Evolutionary conservation across 2,888 invertebrate genomes (phyloP), one percentile per base, ranked within the genome.

Genomic region (Zeuzera pyrina): DNA sequence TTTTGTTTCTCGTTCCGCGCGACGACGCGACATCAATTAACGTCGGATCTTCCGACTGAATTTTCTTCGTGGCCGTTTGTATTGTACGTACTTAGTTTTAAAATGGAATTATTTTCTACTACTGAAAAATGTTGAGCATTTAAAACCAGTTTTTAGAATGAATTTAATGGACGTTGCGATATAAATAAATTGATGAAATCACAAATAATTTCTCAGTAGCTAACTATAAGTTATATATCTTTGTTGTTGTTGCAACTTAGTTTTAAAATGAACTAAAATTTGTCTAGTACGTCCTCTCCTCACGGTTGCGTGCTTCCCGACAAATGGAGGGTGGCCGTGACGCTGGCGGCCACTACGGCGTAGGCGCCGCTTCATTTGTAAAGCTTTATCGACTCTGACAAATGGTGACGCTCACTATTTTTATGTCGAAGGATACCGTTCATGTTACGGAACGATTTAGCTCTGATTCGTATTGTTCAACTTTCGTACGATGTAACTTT

Each of bases 11-110:
- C 71, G 69, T 67, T 70, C 63, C 65, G 57, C 61, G 71, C 69
- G 67, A 64, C 70, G 69, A 74, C 70, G 76, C 78, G 78, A 76
- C 76, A 79, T 81, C 81, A 81, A 81, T 81, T 83, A 83, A 79
- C 74, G 72, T 73, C 66, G 70, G 62, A 70, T 63, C 58, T 65
- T 61, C 60, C 64, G 59, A 59, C 67, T 69, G 70, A 69, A 76
- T 77, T 76, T 78, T 74, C 76, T 76, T 72, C 67, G 55, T 65
- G 54, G 63, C 57, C 48, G 52, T 67, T 55, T 49, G 57, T 65
- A 62, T 68, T 69, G 59, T 66, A 62, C 62, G 57, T 64, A n/a
- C n/a, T n/a, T n/a, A 58, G 60, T 64, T 71, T 70, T 66, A 64
- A 69, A 69, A 52, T 46, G 53, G 50, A 66, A 66, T 64, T 51